phyloP scores from a whole-genome alignment of 2,113 vertebrate genomes.

The Pungitius pungitius region DNA sequence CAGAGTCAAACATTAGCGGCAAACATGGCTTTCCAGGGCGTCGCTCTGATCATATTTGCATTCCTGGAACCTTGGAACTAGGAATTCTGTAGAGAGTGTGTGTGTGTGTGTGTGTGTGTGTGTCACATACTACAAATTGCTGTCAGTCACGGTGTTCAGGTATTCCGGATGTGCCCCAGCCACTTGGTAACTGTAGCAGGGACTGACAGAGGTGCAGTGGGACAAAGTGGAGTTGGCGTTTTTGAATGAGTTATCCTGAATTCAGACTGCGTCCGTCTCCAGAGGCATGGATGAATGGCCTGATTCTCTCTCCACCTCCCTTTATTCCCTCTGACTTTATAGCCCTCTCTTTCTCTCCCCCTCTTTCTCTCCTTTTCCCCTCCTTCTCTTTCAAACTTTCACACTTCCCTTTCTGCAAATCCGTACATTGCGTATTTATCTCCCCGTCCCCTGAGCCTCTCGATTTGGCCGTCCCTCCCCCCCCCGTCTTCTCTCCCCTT shows the following conservation, averaged over 20 bases:
- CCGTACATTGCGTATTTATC: slow-evolving; percentile 44
- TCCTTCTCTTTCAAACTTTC: slow-evolving; percentile 59
- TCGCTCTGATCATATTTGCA: slow-evolving; percentile 55
- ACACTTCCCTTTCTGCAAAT: slow-evolving; percentile 49
- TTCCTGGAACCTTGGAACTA: slow-evolving; percentile 15
- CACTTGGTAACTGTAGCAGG: slow-evolving; percentile 68
- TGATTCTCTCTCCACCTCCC: slow-evolving; percentile 71
- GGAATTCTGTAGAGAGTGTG: background rate
- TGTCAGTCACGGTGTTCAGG: slow-evolving; percentile 60
- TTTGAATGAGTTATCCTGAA: slow-evolving; percentile 77
- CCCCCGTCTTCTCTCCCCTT: slow-evolving; percentile 31
- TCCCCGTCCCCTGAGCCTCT: slow-evolving; percentile 20
- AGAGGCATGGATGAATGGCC: slow-evolving; percentile 78
- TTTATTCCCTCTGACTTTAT: slow-evolving; percentile 63
- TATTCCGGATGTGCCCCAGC: slow-evolving; percentile 68
- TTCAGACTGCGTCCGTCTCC: slow-evolving; percentile 76
- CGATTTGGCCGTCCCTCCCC: slow-evolving; percentile 40
- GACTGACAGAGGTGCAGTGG: slow-evolving; percentile 74
- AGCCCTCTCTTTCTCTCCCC: slow-evolving; percentile 30
- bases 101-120: background rate
- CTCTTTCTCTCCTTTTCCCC: slow-evolving; percentile 13
- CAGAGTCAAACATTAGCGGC: slow-evolving; percentile 40
- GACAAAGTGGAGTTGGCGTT: slow-evolving; percentile 74
- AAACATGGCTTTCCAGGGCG: slow-evolving; percentile 47
- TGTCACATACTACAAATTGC: slow-evolving; percentile 51